Base-by-base conservation (phyloP, 2,888 invertebrate genomes). In the Melanostoma scalare region DNA sequence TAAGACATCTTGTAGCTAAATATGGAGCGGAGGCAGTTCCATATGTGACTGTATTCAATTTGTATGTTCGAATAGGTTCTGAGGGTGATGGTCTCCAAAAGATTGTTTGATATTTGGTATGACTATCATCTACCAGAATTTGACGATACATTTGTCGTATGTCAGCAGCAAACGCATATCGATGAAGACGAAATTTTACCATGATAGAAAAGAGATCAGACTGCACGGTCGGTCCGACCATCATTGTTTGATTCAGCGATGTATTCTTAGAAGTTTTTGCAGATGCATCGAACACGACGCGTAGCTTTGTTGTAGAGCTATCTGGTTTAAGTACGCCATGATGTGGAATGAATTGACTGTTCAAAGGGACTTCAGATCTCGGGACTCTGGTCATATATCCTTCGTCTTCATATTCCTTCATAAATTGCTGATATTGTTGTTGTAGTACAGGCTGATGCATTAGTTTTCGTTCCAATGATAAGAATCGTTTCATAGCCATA, bases 391-490 rank as follows among this genome's bases (percentile, higher is more conserved):
- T 46, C 46, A 46, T 46, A 6, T 46, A 10, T 6, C 46, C 46
- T 46, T 46, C 46, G 10, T 46, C 46, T 46, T 46, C 46, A 20
- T 46, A 46, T 46, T 46, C 46, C 20, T 46, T 20, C 20, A 20
- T 20, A 20, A 20, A 20, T 20, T 20, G 20, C 20, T 20, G 20
- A 20, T 20, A 20, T 20, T 20, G 20, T 20, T 56, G 38, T 46
- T 69, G 72, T 31, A 80, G 61, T 38, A 44, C 40, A 0, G 44
- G 40, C 20, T 82, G 40, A 10, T 38, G 72, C 5, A 46, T 10
- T 46, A 82, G 60, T 48, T 72, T 82, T 50, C 40, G 55, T 58
- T 85, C 82, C 5, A 85, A 56, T 36, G 50, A 42, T 38, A 52
- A 53, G 50, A 85, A 84, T n/a, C 76, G 78, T 0, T 60, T 69